Base-by-base conservation (phyloP, 2,113 vertebrate species). In the Urocynchramus pylzowi region DNA sequence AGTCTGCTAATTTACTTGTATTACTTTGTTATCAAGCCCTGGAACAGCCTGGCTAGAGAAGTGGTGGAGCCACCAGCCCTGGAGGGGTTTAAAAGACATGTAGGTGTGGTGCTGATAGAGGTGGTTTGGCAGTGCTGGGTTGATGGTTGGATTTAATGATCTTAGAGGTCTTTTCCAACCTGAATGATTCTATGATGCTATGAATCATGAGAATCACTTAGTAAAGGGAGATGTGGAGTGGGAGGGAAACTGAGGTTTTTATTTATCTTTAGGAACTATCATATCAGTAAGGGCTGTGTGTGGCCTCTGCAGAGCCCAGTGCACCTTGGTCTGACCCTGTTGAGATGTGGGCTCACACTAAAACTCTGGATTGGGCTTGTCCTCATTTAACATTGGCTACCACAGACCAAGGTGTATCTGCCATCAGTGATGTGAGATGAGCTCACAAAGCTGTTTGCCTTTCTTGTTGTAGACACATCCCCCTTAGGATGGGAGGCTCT, bases 201-300 rank as follows among this genome's bases (percentile, higher is more conserved):
- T 57, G 26, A 87, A 41, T 17, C 12, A 5, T 5, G 22, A 80
- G 18, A n/a, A 56, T 47, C 26, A 63, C 12, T 70, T 39, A 37
- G 11, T 23, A 50, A 47, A 53, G 26, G 28, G 26, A 1, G 2
- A 42, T 26, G 30, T 1, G 2, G n/a, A 44, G 7, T 0, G 0
- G 15, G 20, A 83, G 6, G 4, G 21, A 10, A 68, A 31, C n/a
- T 12, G 26, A 42, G 23, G 23, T 24, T 70, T 79, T 53, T 30
- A 12, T 52, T 71, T 39, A 6, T 54, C 67, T 56, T 47, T 10
- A 76, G n/a, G 26, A 81, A 3, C 10, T 74, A 21, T 21, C 44
- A 0, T 26, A 61, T 27, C 1, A 2, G 6, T 31, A 52, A 64
- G 56, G 30, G 5, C 37, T 65, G 20, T 1, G 2, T 28, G 7